These are phyloP conservation scores for Zoroaster sp. DNA, from an alignment of 53 echinoderm and acorn worm genomes.

Conservation along the genomic window DNA sequence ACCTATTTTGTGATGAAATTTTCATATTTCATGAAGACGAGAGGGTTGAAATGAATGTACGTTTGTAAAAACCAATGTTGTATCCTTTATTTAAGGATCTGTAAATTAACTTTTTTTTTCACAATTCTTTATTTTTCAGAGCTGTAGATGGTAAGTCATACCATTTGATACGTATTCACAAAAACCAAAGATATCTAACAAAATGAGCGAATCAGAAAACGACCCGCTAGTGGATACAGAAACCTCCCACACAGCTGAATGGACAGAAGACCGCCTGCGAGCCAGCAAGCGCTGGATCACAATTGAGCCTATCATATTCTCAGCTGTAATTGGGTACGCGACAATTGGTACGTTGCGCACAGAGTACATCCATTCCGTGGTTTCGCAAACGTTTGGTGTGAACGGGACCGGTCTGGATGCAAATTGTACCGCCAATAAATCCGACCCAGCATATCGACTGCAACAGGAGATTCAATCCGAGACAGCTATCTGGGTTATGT, in stretches of 20 bases:
- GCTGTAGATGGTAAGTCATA: too few relatives aligned
- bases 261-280: neutral
- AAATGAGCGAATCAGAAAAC: neutral
- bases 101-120: too few relatives aligned
- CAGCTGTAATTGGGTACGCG: slow-evolving; percentile 58
- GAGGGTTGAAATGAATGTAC: too few relatives aligned
- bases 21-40: too few relatives aligned
- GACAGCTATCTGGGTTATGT: slow-evolving; percentile 62
- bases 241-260: neutral
- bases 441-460: slow-evolving; percentile 19
- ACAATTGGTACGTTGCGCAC: slow-evolving; percentile 62
- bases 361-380: slow-evolving; percentile 68
- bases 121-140: too few relatives aligned
- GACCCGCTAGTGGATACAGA: neutral
- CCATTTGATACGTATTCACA: too few relatives aligned
- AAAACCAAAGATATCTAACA: too few relatives aligned
- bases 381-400: slow-evolving; percentile 24
- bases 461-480: slow-evolving; percentile 62
- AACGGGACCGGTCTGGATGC: neutral
- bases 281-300: slow-evolving; percentile 68
- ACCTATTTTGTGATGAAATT: too few relatives aligned
- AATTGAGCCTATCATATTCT: slow-evolving; percentile 82
- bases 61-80: too few relatives aligned
- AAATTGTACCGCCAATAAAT: slow-evolving; percentile 13
- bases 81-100: too few relatives aligned